Evolutionary conservation across 2,797 vertebrate genomes (phyloP), one percentile per base, ranked within the genome.

Genomic region (Emys orbicularis): DNA sequence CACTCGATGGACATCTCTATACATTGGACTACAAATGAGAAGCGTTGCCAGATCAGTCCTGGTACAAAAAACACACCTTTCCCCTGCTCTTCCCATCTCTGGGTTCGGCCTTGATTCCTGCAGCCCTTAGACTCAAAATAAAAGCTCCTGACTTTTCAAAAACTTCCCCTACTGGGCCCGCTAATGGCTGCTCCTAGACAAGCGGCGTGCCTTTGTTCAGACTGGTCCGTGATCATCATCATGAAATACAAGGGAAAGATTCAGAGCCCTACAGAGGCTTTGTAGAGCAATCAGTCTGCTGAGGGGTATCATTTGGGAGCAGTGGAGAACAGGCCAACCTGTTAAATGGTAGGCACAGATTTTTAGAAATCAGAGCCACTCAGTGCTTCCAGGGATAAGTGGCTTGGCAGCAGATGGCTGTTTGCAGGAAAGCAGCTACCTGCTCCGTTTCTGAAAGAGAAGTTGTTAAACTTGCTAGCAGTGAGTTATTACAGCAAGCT

Each of bases 131-230:
- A 90, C 94, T 90, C 91, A 80, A 91, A 94, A 95, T 29, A 65
- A 86, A 94, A 89, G 82, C 84, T 86, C 87, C 87, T 90, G 81
- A 59, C 93, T 92, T 93, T 79, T 47, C 77, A 47, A 94, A 47
- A 94, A 94, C 81, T 92, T 87, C 89, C 83, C 95, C 95, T 80
- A 86, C 86, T 90, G 89, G 47, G 92, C 88, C 80, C 82, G 81
- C 83, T 93, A 85, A 92, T 80, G 95, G 96, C 56, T 52, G 81
- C 93, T 94, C 93, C 91, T 49, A 52, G 89, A 90, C 83, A 84
- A 92, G 95, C 94, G 68, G 88, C 77, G 68, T 2, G 88, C 54
- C 76, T 84, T 76, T 37, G 72, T 91, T 86, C 89, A 18, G 84
- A 74, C 68, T 3, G 52, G 93, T 57, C 87, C 6, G 53, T 41